Percentiles rank a stretch among this genome's conserved stretches.
Conservation (phyloP, 2,888 invertebrate genomes). For the Conops quadrifasciatus region DNA sequence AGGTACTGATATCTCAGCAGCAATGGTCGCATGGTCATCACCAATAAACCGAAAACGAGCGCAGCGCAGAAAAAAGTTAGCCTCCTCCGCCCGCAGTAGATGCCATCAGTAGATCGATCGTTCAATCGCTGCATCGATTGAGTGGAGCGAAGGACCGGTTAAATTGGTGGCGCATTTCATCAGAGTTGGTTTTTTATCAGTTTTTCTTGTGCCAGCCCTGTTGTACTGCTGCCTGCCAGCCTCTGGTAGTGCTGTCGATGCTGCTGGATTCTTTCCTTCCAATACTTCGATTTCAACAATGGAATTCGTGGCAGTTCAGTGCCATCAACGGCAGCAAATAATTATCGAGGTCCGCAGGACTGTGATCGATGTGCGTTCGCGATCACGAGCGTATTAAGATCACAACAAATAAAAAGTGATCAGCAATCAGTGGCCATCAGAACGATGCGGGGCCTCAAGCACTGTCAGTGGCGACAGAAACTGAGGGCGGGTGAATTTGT, state of each 20-base stretch:
- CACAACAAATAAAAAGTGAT: not conserved
- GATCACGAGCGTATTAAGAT: not conserved
- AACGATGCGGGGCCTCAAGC: too few species aligned
- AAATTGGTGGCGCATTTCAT: slow-evolving; percentile 33
- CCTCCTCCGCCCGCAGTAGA: too few species aligned
- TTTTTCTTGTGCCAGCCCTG: not conserved
- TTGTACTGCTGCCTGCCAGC: not conserved
- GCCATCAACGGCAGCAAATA: slow-evolving; percentile 23
- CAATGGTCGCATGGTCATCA: too few species aligned
- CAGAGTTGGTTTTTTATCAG: too few species aligned
- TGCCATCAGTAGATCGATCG: slow-evolving; percentile 19
- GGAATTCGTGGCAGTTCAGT: slow-evolving; percentile 15
- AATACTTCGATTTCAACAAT: too few species aligned
- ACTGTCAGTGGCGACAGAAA: not conserved
- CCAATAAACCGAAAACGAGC: too few species aligned
- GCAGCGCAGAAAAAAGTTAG: too few species aligned
- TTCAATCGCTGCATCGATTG: slow-evolving; percentile 7
- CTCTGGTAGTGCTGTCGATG: not conserved
- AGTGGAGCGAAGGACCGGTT: slow-evolving; percentile 29
- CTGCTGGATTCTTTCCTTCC: too few species aligned
- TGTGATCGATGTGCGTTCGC: slow-evolving; percentile 34
- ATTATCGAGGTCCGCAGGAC: slow-evolving; percentile 29
- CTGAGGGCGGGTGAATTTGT: not conserved
- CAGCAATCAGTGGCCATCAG: too few species aligned
- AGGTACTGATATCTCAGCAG: not conserved